A percentile compares a stretch with the other conserved stretches of the same genome.
Conservation (phyloP, 2,888 invertebrate genomes). For the Lucinisca nassula region DNA sequence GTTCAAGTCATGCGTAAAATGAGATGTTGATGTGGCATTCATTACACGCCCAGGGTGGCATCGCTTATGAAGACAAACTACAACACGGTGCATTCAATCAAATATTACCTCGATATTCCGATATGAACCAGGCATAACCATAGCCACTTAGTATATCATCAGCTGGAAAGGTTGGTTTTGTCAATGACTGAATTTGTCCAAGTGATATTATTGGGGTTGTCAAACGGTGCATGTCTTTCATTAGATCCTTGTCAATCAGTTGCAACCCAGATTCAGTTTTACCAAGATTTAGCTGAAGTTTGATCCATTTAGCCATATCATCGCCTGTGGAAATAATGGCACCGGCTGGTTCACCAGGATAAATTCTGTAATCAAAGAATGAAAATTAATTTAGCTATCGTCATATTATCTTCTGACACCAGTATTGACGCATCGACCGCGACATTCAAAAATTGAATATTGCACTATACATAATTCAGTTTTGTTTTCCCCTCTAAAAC, state of each 20-base stretch:
- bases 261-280: constrained; percentile 41
- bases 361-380: constrained; percentile 59
- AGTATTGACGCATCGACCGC: too few relatives aligned
- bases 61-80: too few relatives aligned
- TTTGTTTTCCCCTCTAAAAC: too few relatives aligned
- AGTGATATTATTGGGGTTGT: not conserved
- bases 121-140: constrained; percentile 79
- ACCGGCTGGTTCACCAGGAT: constrained; percentile 78
- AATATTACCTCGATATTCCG: too few relatives aligned
- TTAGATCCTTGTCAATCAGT: constrained; percentile 39
- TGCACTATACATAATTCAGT: too few relatives aligned
- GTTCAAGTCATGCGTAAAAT: too few relatives aligned
- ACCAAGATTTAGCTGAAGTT: constrained; percentile 73
- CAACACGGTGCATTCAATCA: too few relatives aligned
- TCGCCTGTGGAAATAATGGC: constrained; percentile 78
- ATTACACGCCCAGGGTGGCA: too few relatives aligned
- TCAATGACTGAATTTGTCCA: not conserved
- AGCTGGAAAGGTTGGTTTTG: constrained; percentile 70
- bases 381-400: too few relatives aligned
- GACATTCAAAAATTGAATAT: too few relatives aligned
- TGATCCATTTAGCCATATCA: constrained; percentile 84
- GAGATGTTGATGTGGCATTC: too few relatives aligned
- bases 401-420: too few relatives aligned
- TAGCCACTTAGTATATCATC: constrained; percentile 69
- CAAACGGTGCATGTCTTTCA: constrained; percentile 37